A percentile compares a stretch with the other conserved stretches of the same genome.
phyloP scores from a whole-genome alignment of 2,113 vertebrate genomes.

The Aviceda subcristata region DNA sequence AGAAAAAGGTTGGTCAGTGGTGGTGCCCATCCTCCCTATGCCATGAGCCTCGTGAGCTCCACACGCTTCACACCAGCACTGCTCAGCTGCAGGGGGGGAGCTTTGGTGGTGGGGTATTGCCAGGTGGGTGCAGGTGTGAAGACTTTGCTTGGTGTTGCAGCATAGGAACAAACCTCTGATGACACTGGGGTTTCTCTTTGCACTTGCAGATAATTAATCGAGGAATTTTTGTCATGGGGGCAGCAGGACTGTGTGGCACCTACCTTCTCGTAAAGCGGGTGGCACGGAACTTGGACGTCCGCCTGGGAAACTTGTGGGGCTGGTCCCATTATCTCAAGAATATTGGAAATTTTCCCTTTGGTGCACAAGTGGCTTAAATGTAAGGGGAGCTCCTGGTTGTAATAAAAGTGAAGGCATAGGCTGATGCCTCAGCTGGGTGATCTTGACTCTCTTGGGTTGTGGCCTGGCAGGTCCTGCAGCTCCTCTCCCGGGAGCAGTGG shows the following conservation, averaged over 20 bases:
- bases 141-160: neutral
- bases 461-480: neutral
- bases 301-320: slow-evolving; percentile 64
- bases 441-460: neutral
- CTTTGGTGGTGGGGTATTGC: neutral
- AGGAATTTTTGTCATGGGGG: slow-evolving; percentile 71
- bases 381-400: neutral
- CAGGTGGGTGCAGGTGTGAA: neutral
- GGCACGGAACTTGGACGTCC: slow-evolving; percentile 20
- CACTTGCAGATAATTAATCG: slow-evolving; percentile 79
- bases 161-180: neutral
- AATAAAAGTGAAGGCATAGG: neutral
- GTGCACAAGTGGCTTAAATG: neutral
- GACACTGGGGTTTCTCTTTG: neutral
- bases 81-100: neutral
- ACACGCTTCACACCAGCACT: neutral
- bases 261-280: slow-evolving; percentile 72
- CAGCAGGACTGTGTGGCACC: slow-evolving; percentile 52
- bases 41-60: neutral
- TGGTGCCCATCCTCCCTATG: neutral
- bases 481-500: neutral
- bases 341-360: neutral
- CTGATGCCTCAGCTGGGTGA: neutral
- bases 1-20: slow-evolving; percentile 81
- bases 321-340: slow-evolving; percentile 50